Base-by-base conservation (phyloP, 2,113 vertebrate species). In the Lagopus muta region DNA sequence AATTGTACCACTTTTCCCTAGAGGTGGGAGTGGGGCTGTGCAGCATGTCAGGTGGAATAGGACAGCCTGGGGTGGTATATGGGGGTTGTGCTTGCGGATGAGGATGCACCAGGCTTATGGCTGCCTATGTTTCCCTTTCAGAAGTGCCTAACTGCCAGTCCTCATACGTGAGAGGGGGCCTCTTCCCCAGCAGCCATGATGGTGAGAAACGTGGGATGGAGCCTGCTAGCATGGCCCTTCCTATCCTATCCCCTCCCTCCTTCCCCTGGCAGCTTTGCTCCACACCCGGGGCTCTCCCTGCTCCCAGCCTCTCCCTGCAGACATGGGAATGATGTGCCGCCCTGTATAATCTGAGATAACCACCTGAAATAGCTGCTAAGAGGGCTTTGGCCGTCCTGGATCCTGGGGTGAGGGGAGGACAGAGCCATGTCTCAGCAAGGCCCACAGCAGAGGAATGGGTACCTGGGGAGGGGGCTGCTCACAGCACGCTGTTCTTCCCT, bases 91-190 rank as follows among this genome's bases (percentile, higher is more conserved):
- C 38, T 47, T 0, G 0, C 42, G 47, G 22, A 12, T 8, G 19
- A 17, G 5, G 7, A 43, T 78, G 45, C 47, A 4, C 34, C 40
- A 8, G 52, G 21, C 24, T 21, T 95, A 82, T 88, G 0, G 0
- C 5, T 1, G 1, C 60, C 15, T 92, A 45, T 34, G 3, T 95
- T 86, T 98, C 42, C 94, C 72, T 97, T 95, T 47, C 98, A 99
- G 99, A 99, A 99, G 99, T 99, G 98, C 99, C 99, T 98, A 99
- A 99, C 96, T 99, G 99, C 97, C 99, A 99, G 98, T 99, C 99
- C 47, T 98, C 98, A 3, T 99, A 99, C 89, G 97, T 99, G 94
- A 98, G 98, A 96, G 97, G 97, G 52, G 98, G 97, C 2, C 98
- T 99, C 97, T 99, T 98, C 98, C 98, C 98, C 87, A 98, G 97